Base-by-base conservation (phyloP, 2,888 invertebrate genomes). In the Aricia artaxerxes region DNA sequence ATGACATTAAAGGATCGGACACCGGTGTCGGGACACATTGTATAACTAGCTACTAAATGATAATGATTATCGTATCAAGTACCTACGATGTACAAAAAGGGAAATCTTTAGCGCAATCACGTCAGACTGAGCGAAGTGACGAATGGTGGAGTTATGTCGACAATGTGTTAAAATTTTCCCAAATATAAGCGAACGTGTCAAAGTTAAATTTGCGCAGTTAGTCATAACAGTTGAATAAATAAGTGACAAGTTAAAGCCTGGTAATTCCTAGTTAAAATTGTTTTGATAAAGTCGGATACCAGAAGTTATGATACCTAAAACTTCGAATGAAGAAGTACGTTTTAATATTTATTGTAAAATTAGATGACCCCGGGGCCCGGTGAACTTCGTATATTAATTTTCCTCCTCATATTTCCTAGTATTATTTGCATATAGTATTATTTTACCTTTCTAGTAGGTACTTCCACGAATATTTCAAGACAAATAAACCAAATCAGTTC, bases 111-210 rank as follows among this genome's bases (percentile, higher is more conserved):
- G 64, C 61, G 24, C n/a, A 73, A 24, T 24, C 75, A 24, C 31
- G 75, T 75, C 75, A 75, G 16, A 4, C 57, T 13, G 4, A 31
- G 4, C 13, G 13, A 49, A 35, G n/a, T 75, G 75, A 75, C 75
- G 49, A 49, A 75, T 75, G 11, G 49, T 24, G 31, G 3, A 75
- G 49, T 5, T 53, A 75, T 75, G 31, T 53, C 11, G 31, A 31
- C 31, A 13, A 24, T 31, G 16, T 13, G 73, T 40, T 31, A 24
- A 75, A 75, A 75, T 31, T 75, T 75, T 75, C 75, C 75, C 49
- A 53, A 53, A 75, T 53, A 53, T 53, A 53, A 53, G 31, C 75
- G 5, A 53, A 49, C 75, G 75, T 53, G 75, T 75, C 11, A 75
- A 53, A 53, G 31, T 75, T 53, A 75, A 75, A 75, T 75, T 11